Percentiles rank a stretch among this genome's conserved stretches.
phyloP scores from a whole-genome alignment of 2,113 vertebrate species.

The Podiceps cristatus region DNA sequence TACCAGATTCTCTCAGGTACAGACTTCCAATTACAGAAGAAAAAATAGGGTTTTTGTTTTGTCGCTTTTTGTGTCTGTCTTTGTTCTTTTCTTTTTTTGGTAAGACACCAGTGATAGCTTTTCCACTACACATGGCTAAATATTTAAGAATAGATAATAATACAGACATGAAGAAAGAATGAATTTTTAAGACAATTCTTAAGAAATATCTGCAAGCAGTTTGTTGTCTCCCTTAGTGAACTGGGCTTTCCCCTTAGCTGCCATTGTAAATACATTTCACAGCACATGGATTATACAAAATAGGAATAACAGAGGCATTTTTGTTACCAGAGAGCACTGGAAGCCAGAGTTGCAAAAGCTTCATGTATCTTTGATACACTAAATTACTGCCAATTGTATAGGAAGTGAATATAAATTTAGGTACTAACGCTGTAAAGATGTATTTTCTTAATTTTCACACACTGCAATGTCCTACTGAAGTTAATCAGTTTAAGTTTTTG shows the following conservation, averaged over 20 bases:
- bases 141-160: neutral
- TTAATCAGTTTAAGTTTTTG: neutral
- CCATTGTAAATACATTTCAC: neutral
- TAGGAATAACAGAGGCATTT: neutral
- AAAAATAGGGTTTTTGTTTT: neutral
- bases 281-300: neutral
- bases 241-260: neutral
- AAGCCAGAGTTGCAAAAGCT: neutral
- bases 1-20: neutral
- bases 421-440: neutral
- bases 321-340: neutral
- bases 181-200: neutral
- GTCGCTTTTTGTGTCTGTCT: neutral
- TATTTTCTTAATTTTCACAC: neutral
- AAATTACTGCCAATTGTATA: neutral
- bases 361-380: neutral
- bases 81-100: neutral
- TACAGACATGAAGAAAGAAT: neutral
- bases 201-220: neutral
- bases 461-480: neutral
- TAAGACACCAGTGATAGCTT: neutral
- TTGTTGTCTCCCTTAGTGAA: neutral
- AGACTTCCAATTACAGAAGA: neutral
- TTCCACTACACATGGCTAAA: neutral
- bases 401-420: neutral